phyloP scores from a whole-genome alignment of 1,140 invertebrate species.

The Paralvinella palmiformis region DNA sequence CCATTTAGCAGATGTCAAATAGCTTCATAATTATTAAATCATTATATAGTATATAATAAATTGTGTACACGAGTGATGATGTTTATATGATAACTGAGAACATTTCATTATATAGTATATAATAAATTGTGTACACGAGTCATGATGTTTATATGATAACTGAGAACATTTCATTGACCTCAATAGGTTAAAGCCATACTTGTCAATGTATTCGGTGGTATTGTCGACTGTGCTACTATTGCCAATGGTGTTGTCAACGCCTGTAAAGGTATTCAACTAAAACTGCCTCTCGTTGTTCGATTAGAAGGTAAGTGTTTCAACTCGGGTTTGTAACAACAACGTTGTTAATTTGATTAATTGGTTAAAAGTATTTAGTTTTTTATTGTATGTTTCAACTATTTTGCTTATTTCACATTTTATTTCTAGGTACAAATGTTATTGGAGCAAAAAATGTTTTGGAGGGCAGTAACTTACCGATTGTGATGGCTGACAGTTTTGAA shows the following conservation, averaged over 20 bases:
- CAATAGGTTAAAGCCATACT: slow-evolving; percentile 91
- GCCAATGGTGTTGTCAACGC: slow-evolving; percentile 91
- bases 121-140: no score
- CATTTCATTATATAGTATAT: no score
- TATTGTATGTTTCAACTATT: background rate
- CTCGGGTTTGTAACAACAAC: background rate
- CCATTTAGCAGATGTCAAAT: background rate
- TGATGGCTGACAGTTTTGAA: slow-evolving; percentile 71
- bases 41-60: no score
- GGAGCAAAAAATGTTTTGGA: slow-evolving; percentile 65
- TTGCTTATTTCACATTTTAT: slow-evolving; percentile 12
- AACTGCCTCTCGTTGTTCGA: slow-evolving; percentile 85
- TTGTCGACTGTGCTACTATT: slow-evolving; percentile 96
- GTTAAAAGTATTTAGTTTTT: background rate
- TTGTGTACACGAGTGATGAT: no score
- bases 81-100: no score
- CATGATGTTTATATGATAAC: no score
- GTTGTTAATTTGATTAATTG: background rate
- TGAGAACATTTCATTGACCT: no score
- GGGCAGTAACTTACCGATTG: slow-evolving; percentile 75
- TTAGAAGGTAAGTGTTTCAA: slow-evolving; percentile 68
- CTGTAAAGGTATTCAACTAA: slow-evolving; percentile 69
- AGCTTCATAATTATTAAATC: no score
- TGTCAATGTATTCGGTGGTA: slow-evolving; percentile 98
- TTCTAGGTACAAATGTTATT: slow-evolving; percentile 61